Evolutionary conservation across 1,140 invertebrate genomes (phyloP), one percentile per base, ranked within the genome.

Genomic region (Drosophila albomicans): DNA sequence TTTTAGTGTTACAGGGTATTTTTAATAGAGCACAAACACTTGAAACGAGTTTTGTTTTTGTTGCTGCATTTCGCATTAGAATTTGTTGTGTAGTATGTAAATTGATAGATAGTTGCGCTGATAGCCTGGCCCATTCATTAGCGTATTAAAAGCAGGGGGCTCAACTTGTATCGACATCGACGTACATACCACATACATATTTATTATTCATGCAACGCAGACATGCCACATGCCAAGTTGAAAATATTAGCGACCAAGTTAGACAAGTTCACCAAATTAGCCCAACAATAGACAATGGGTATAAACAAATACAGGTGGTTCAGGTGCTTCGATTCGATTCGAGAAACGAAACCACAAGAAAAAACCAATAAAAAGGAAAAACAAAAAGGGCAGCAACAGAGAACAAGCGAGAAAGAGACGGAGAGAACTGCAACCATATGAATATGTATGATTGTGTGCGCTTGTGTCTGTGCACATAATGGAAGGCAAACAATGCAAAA

Each of bases 231-330:
- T 59, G 46, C 63, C 56, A 57, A 28, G 5, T 30, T 49, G n/a
- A 41, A 41, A 41, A 41, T 8, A 32, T 7, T 8, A 32, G 32
- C 5, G 7, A 11, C 11, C 8, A 49, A 5, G 43, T 16, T 20
- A 52, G 49, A 35, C 16, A 20, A 35, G 28, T 15, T 41, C 3
- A 11, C 28, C 46, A 58, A 57, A 49, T 48, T 41, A 10, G 28
- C 3, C 28, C 49, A 46, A 15, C 28, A 74, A 69, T 49, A 32
- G 32, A 62, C 35, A 43, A 13, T 13, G n/a, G 30, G 20, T 28
- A 54, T 52, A 64, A 65, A 65, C 66, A 71, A 71, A 71, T 59
- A 75, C 73, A 75, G 67, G 73, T 75, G 73, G 73, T 61, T 71
- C 30, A 41, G 41, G 35, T 56, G 32, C 32, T 41, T 56, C n/a